phyloP scores from a whole-genome alignment of 2,797 vertebrate genomes.

The Sphaeramia orbicularis region DNA sequence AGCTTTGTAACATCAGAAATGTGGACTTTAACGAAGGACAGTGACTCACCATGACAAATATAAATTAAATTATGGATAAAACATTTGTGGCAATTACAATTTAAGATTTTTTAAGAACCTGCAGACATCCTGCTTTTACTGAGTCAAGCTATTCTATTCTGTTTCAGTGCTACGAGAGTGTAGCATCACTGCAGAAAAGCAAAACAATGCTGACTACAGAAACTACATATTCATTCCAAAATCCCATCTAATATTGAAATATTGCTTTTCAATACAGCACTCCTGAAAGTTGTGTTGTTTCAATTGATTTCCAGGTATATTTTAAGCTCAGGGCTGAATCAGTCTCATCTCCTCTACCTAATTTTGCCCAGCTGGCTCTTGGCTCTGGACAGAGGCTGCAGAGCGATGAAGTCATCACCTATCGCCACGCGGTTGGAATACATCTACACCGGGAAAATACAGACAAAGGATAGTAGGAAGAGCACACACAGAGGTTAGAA shows the following conservation, averaged over 20 bases:
- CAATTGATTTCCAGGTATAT: constrained; percentile 14
- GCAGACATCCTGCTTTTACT: too few relatives aligned
- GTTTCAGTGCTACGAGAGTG: neutral
- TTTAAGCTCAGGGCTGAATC: constrained; percentile 48
- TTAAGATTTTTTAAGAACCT: too few relatives aligned
- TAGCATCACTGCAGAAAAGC: neutral
- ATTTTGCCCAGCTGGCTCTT: constrained; percentile 99
- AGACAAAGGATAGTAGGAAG: constrained; percentile 68
- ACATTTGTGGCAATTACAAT: too few relatives aligned
- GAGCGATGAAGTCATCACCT: constrained; percentile 99
- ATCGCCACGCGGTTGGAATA: constrained; percentile 97
- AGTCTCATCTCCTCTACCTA: constrained; percentile 94
- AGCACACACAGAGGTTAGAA: constrained; percentile 68
- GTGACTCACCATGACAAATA: too few relatives aligned
- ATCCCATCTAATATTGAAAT: constrained; percentile 14
- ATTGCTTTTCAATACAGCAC: constrained; percentile 59
- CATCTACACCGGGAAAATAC: constrained; percentile 89
- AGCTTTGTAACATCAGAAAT: too few relatives aligned
- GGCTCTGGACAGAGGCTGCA: constrained; percentile 99
- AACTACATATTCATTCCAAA: constrained; percentile 2
- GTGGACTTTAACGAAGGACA: too few relatives aligned
- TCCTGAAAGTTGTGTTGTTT: constrained; percentile 31
- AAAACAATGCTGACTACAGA: neutral
- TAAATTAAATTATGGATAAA: too few relatives aligned
- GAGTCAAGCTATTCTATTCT: too few relatives aligned